These are phyloP conservation scores for Agrotis puta DNA, from an alignment of 2,888 invertebrate genomes.

Conservation along the genomic window DNA sequence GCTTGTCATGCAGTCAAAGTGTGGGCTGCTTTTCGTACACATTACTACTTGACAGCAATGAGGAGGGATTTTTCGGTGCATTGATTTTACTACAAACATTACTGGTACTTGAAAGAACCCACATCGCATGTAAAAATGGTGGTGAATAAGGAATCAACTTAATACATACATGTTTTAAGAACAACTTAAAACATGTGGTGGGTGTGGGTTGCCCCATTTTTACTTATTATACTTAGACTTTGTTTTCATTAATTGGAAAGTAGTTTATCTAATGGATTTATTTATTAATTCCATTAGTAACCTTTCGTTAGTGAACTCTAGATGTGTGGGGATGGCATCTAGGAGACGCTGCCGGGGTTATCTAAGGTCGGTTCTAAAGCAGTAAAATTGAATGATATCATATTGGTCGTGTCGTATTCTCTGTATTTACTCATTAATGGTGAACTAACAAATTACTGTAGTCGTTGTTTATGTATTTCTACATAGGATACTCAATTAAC, in stretches of 20 bases:
- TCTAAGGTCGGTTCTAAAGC: slow-evolving; percentile 89
- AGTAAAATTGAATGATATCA: slow-evolving; percentile 90
- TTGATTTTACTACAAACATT: too few relatives aligned
- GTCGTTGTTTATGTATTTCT: slow-evolving; percentile 75
- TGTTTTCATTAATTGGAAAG: slow-evolving; percentile 45
- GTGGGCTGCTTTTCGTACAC: too few relatives aligned
- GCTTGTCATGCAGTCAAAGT: too few relatives aligned
- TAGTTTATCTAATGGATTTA: slow-evolving; percentile 54
- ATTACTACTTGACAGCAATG: too few relatives aligned
- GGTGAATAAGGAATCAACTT: too few relatives aligned
- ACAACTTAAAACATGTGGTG: too few relatives aligned
- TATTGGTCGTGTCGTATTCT: slow-evolving; percentile 85
- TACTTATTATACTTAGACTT: not conserved
- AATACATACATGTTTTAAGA: too few relatives aligned
- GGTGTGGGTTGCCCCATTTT: too few relatives aligned
- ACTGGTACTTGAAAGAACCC: too few relatives aligned
- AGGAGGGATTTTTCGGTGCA: too few relatives aligned
- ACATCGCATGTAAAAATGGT: too few relatives aligned
- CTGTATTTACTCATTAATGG: slow-evolving; percentile 88
- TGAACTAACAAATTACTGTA: slow-evolving; percentile 84
- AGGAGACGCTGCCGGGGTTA: slow-evolving; percentile 88
- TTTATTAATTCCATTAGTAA: slow-evolving; percentile 64
- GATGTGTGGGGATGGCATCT: slow-evolving; percentile 80
- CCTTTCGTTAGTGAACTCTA: slow-evolving; percentile 71
- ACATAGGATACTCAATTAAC: slow-evolving; percentile 49